Conservation (phyloP, 1,140 invertebrate species). For the Pachypeltis micranthus region DNA sequence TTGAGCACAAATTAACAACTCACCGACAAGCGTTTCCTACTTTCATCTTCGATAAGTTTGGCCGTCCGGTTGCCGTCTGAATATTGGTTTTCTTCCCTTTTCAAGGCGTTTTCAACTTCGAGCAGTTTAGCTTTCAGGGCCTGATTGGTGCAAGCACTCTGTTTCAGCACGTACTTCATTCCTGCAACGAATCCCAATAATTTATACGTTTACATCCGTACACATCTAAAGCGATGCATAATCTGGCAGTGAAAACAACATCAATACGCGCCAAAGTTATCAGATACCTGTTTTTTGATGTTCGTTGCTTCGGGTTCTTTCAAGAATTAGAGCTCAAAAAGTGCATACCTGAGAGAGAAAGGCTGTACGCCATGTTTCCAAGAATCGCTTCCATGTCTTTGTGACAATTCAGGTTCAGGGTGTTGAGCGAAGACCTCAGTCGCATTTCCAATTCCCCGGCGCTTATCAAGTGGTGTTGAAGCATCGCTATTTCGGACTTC, state of each 20-base stretch:
- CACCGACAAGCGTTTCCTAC: not conserved
- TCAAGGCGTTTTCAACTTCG: not conserved
- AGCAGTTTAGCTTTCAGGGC: not conserved
- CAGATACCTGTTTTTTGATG: not conserved
- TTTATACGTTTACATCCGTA: not conserved
- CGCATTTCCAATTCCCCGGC: slow-evolving; percentile 10
- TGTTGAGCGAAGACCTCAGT: not conserved
- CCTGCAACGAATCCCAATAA: too few species aligned
- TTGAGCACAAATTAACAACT: not conserved
- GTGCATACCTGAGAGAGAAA: not conserved
- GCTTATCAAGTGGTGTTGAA: slow-evolving; percentile 7
- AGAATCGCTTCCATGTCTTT: slow-evolving; percentile 9
- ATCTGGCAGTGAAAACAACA: not conserved
- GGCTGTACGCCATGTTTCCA: not conserved
- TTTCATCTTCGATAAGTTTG: not conserved
- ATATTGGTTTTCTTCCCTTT: not conserved
- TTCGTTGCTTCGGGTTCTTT: too few species aligned
- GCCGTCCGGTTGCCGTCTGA: not conserved
- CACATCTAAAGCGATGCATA: not conserved
- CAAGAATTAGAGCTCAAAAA: not conserved
- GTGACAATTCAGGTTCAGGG: slow-evolving; percentile 1
- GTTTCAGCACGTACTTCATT: not conserved
- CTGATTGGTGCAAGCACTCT: not conserved
- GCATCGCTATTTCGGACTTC: slow-evolving; percentile 2
- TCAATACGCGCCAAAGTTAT: not conserved